Evolutionary conservation across 2,113 vertebrate genomes (phyloP).

Genomic region (Crotalus helleri): DNA sequence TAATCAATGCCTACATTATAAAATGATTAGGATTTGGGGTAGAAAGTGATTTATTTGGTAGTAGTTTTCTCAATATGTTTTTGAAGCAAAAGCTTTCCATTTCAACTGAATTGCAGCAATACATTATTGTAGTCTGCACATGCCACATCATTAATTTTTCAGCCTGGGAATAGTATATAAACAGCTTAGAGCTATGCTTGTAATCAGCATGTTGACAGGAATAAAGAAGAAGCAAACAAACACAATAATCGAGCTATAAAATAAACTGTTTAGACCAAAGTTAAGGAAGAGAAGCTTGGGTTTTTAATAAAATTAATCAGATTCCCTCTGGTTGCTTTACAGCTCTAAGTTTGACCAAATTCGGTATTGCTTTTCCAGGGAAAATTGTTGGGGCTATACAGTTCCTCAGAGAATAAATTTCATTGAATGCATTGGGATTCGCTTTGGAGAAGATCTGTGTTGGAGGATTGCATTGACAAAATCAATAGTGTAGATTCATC

Average conservation of each 20-base stretch:
- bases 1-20: not conserved
- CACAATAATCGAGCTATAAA: not conserved
- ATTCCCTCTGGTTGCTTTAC: not conserved
- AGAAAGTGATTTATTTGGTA: not conserved
- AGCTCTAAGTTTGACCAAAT: not conserved
- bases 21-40: not conserved
- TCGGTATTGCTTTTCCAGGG: not conserved
- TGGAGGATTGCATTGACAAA: not conserved
- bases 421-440: not conserved
- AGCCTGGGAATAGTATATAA: not conserved
- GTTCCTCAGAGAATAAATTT: not conserved
- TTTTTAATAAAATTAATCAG: not conserved
- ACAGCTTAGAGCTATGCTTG: not conserved
- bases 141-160: not conserved
- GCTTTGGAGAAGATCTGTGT: not conserved
- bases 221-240: not conserved
- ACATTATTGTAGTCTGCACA: not conserved
- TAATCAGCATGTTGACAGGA: not conserved
- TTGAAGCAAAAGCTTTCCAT: not conserved
- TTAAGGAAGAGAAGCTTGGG: not conserved
- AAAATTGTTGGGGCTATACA: not conserved
- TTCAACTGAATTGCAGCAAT: not conserved
- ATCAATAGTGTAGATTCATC: not conserved
- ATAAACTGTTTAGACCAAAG: not conserved
- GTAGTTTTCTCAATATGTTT: not conserved